phyloP scores from a whole-genome alignment of 2,113 vertebrate genomes.

The Choloepus hoffmanni region DNA sequence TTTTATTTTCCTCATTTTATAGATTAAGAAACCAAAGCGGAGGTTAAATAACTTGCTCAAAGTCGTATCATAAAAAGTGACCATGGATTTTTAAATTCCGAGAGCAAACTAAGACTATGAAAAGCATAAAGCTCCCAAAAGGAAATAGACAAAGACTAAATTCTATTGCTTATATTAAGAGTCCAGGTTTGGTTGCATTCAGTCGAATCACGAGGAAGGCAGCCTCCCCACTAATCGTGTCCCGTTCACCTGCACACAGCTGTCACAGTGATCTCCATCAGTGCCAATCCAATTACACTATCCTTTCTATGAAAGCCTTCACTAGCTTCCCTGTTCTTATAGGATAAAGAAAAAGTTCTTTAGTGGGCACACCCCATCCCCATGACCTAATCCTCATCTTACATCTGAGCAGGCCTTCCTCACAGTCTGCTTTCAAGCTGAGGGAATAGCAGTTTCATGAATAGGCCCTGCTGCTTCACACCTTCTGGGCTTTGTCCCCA shows the following conservation, averaged over 20 bases:
- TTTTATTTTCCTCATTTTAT: constrained; percentile 15
- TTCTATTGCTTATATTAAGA: neutral
- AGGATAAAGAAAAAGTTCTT: constrained; percentile 39
- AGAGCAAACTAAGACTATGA: constrained; percentile 29
- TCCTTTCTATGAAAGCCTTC: neutral
- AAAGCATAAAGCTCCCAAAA: neutral
- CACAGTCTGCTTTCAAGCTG: neutral
- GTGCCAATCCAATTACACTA: neutral
- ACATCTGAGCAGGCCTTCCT: neutral
- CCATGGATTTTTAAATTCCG: constrained; percentile 23
- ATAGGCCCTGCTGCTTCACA: neutral
- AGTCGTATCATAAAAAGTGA: neutral
- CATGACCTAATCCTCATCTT: constrained; percentile 2
- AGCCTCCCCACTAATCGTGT: neutral
- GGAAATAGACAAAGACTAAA: constrained; percentile 25
- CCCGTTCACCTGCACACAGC: constrained; percentile 30
- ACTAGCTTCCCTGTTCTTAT: neutral
- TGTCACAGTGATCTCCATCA: neutral
- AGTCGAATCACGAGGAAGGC: neutral
- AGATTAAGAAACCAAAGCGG: constrained; percentile 18
- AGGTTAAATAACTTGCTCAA: neutral
- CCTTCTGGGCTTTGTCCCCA: neutral
- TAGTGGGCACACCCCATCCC: accelerated
- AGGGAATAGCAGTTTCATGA: neutral
- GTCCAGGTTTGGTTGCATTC: neutral